A percentile compares a stretch with the other conserved stretches of the same genome.
phyloP scores from a whole-genome alignment of 2,797 vertebrate species.

The Catharus ustulatus region DNA sequence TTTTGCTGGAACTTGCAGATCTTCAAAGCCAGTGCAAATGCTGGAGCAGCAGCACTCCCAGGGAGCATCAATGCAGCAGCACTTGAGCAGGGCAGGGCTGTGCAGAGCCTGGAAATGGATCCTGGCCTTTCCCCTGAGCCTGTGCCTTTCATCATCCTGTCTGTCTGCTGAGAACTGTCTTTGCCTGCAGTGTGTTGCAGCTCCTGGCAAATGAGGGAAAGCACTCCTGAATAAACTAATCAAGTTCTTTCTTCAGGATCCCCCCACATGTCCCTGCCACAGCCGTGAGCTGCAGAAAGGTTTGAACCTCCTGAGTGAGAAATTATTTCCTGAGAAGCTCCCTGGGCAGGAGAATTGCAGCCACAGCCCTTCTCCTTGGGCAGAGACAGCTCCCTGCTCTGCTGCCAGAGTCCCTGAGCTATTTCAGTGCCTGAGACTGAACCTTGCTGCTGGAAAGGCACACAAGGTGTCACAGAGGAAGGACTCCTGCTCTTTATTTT shows the following conservation, averaged over 20 bases:
- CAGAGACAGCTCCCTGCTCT: background rate
- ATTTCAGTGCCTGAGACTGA: background rate
- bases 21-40: background rate
- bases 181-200: background rate
- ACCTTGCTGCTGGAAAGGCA: background rate
- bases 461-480: rapidly evolving
- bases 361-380: background rate
- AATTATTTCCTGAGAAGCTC: background rate
- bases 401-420: background rate
- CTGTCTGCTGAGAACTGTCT: background rate
- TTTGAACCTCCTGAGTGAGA: background rate
- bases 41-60: background rate
- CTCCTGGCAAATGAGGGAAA: background rate
- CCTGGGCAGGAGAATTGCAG: background rate
- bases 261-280: background rate
- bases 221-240: background rate
- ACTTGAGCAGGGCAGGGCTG: background rate
- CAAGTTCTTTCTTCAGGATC: background rate
- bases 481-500: background rate
- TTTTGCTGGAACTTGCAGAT: background rate
- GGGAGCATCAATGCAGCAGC: background rate
- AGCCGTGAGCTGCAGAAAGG: background rate
- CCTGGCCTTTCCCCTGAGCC: background rate
- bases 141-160: background rate
- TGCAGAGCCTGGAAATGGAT: background rate